Conservation (phyloP, 2,797 vertebrate genomes). For the Phoebastria nigripes region DNA sequence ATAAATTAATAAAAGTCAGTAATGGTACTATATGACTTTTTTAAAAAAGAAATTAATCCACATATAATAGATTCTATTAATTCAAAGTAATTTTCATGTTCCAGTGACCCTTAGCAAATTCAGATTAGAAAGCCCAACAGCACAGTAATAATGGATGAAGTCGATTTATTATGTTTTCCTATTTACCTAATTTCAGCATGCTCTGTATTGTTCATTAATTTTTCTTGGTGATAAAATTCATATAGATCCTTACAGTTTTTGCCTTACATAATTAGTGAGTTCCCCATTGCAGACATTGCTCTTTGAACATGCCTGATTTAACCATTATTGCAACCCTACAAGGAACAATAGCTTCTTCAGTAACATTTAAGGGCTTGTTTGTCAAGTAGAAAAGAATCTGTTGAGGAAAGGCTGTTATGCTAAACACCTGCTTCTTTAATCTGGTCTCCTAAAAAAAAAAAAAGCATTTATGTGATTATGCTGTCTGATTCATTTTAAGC, state of each 20-base stretch:
- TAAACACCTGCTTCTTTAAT: background rate
- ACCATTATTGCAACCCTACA: background rate
- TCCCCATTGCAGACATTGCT: background rate
- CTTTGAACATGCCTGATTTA: background rate
- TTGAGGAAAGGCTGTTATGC: background rate
- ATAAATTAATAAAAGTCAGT: background rate
- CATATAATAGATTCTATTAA: slow-evolving; percentile 8
- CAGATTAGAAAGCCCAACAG: background rate
- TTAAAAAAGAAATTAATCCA: background rate
- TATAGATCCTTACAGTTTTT: background rate
- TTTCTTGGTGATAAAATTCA: background rate
- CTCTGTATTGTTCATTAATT: background rate
- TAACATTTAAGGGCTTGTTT: background rate
- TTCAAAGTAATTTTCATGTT: slow-evolving; percentile 10
- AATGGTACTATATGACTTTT: background rate
- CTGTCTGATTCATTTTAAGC: background rate
- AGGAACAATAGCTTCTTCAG: background rate
- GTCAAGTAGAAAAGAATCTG: background rate
- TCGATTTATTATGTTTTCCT: background rate
- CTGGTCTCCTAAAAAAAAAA: background rate
- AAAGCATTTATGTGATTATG: background rate
- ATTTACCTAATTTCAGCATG: background rate
- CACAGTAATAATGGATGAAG: background rate
- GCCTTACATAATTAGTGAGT: background rate
- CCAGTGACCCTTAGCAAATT: background rate